phyloP scores from a whole-genome alignment of 2,888 invertebrate genomes.

The Platycnemis pennipes region DNA sequence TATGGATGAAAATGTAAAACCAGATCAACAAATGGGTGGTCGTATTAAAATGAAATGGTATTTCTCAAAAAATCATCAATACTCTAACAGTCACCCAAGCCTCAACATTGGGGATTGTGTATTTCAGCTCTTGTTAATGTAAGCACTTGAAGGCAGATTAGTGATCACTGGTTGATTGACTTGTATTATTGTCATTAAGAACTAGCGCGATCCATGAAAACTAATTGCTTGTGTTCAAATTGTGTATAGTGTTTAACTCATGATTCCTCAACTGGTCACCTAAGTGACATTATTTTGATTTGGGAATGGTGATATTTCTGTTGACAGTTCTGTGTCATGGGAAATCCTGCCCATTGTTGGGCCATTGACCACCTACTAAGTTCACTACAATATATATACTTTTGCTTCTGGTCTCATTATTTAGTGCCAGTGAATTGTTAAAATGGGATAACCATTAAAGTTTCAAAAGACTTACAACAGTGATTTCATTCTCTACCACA shows the following conservation, averaged over 20 bases:
- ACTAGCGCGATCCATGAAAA: constrained; percentile 18
- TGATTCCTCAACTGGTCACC: constrained; percentile 55
- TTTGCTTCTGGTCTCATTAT: constrained; percentile 62
- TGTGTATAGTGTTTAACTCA: constrained; percentile 47
- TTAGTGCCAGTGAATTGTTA: constrained; percentile 67
- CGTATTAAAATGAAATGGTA: neutral
- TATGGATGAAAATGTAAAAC: constrained; percentile 28
- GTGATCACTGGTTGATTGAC: neutral
- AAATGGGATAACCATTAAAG: constrained; percentile 65
- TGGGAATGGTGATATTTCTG: constrained; percentile 48
- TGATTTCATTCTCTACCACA: constrained; percentile 21
- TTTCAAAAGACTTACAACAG: constrained; percentile 38
- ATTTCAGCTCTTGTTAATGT: neutral
- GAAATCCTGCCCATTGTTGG: neutral
- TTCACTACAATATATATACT: constrained; percentile 40
- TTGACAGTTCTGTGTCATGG: constrained; percentile 41
- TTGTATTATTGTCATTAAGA: constrained; percentile 18
- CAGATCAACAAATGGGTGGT: neutral
- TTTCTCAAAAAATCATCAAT: constrained; percentile 19
- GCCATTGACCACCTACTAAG: constrained; percentile 46
- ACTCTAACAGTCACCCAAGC: constrained; percentile 25
- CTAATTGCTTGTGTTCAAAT: constrained; percentile 35
- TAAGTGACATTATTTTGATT: constrained; percentile 41
- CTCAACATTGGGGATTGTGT: constrained; percentile 38
- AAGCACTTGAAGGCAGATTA: neutral